Conservation (phyloP, 1,140 invertebrate genomes). For the Phenacoccus solenopsis region DNA sequence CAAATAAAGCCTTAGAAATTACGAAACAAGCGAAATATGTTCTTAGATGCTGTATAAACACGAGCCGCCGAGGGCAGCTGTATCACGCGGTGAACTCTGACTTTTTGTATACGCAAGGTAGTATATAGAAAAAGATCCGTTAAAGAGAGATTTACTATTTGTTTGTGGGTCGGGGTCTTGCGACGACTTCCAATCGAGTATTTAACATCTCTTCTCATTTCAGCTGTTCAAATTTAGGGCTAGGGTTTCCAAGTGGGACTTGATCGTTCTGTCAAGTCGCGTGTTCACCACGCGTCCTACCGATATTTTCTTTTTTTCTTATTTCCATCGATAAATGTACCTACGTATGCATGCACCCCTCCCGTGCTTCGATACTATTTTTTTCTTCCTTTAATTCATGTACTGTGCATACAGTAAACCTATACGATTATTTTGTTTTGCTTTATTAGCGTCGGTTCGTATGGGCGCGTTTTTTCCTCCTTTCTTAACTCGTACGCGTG, state of each 20-base stretch:
- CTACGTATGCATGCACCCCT: too few relatives aligned
- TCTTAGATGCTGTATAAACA: background rate
- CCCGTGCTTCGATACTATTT: too few relatives aligned
- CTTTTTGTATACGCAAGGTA: background rate
- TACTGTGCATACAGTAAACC: too few relatives aligned
- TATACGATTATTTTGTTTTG: too few relatives aligned
- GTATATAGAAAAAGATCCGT: background rate
- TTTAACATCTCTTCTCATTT: constrained; percentile 11
- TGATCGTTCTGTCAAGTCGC: constrained; percentile 6
- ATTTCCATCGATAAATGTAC: too few relatives aligned
- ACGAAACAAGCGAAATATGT: background rate
- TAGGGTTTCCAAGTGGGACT: constrained; percentile 5
- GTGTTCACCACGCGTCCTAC: background rate
- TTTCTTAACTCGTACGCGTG: too few relatives aligned
- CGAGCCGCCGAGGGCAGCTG: constrained; percentile 7
- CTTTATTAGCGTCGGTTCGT: too few relatives aligned
- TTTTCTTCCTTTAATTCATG: too few relatives aligned
- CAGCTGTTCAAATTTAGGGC: constrained; percentile 13
- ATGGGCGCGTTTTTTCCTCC: too few relatives aligned
- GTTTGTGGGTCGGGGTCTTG: background rate
- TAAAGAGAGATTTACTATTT: constrained; percentile 8
- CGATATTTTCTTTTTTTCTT: background rate
- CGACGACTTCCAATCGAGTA: constrained; percentile 12
- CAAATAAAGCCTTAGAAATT: too few relatives aligned
- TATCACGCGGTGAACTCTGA: background rate